A percentile compares a stretch with the other conserved stretches of the same genome.
phyloP scores from a whole-genome alignment of 2,113 vertebrate species.

The Triplophysa dalaica region DNA sequence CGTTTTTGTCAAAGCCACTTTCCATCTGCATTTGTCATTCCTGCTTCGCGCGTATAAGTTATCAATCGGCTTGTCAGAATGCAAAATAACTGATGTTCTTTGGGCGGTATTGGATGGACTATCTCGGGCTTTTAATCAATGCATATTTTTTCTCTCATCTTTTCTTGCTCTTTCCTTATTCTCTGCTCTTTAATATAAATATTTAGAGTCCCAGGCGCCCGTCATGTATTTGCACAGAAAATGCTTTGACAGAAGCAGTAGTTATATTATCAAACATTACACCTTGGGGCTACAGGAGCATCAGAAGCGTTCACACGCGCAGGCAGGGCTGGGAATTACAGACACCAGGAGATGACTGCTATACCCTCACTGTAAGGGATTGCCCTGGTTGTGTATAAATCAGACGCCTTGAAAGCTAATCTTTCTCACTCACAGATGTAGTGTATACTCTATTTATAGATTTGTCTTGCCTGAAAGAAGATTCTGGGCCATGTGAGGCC shows the following conservation, averaged over 20 bases:
- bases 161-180: slow-evolving; percentile 70
- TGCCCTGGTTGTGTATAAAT: slow-evolving; percentile 92
- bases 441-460: slow-evolving; percentile 74
- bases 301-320: slow-evolving; percentile 88
- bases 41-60: slow-evolving; percentile 95
- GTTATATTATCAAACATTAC: slow-evolving; percentile 99
- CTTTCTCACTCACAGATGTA: slow-evolving; percentile 83
- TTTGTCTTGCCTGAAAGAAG: slow-evolving; percentile 61
- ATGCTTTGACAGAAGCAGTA: slow-evolving; percentile 91
- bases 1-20: slow-evolving; percentile 99
- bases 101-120: slow-evolving; percentile 96
- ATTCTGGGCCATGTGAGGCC: slow-evolving; percentile 56
- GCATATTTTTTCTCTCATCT: slow-evolving; percentile 88
- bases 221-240: slow-evolving; percentile 91
- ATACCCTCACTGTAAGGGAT: slow-evolving; percentile 82
- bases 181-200: slow-evolving; percentile 96
- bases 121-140: slow-evolving; percentile 99
- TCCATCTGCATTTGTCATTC: slow-evolving; percentile 98
- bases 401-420: slow-evolving; percentile 87
- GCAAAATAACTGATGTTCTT: slow-evolving; percentile 99
- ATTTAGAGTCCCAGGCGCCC: slow-evolving; percentile 87
- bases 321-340: slow-evolving; percentile 80
- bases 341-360: slow-evolving; percentile 79
- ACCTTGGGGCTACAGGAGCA: slow-evolving; percentile 91
- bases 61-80: slow-evolving; percentile 99